Base-by-base conservation (phyloP, 2,888 invertebrate genomes). In the Ochropleura plecta region DNA sequence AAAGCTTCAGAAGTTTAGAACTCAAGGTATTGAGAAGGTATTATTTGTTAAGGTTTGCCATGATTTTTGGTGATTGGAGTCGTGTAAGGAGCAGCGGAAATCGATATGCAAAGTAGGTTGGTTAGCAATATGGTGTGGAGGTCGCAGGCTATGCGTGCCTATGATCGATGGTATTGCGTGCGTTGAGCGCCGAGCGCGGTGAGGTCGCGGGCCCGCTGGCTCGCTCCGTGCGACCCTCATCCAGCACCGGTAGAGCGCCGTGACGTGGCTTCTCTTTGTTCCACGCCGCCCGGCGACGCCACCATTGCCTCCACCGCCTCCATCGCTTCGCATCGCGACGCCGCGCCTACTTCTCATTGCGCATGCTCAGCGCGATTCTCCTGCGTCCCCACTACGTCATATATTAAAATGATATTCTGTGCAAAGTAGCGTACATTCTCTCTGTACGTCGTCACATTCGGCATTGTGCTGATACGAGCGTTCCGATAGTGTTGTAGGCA, bases 111-210 rank as follows among this genome's bases (percentile, higher is more conserved):
- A 94, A 93, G 90, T 90, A 90, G 91, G 92, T 92, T 91, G 88
- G 89, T 86, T 88, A 88, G 90, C 86, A 88, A 88, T 90, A 89
- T 91, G 90, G 89, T 91, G 91, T 91, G 89, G 92, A 91, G 91
- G 91, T 92, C 91, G 91, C 89, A 84, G 79, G 84, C 84, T 84
- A 91, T 93, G 94, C 95, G 94, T 95, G 95, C 87, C 90, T 90
- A 90, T 94, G 94, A 94, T 94, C 93, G 93, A 94, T 94, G 93
- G 89, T 91, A 86, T 93, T 92, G 94, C 94, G 95, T 94, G 87
- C 84, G 86, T 88, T 90, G 83, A 79, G 87, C 87, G 89, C 60
- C 60, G 42, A 62, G 62, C 62, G 62, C 88, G 89, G 91, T 90
- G 91, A 91, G 91, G 91, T 90, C 91, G 91, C 88, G 89, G 86